Evolutionary conservation across 2,888 invertebrate genomes (phyloP).

Genomic region (Drosophila melanocephala): DNA sequence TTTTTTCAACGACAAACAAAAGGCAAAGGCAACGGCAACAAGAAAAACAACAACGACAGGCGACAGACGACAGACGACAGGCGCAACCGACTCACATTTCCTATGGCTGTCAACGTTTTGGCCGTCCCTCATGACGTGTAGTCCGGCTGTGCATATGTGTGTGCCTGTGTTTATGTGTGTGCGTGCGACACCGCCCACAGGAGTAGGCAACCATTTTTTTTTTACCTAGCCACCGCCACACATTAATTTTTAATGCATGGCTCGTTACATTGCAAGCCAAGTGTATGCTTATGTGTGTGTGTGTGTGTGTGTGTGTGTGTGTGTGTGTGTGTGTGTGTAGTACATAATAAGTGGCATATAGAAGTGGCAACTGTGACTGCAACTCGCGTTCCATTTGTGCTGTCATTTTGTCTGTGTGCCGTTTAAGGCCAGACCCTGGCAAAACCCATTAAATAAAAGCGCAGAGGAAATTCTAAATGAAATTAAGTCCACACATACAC

Average conservation of each 20-base stretch:
- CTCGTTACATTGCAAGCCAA: constrained; percentile 33
- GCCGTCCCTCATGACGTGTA: constrained; percentile 6
- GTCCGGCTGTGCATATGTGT: constrained; percentile 1
- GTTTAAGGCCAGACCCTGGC: constrained; percentile 17
- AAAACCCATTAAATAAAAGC: constrained; percentile 17
- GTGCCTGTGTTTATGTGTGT: background rate
- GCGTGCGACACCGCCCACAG: constrained; percentile 34
- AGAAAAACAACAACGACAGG: constrained; percentile 3
- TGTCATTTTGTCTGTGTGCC: constrained; percentile 47
- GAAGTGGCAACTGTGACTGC: constrained; percentile 60
- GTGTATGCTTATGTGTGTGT: constrained; percentile 4
- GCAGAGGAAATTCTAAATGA: constrained; percentile 40
- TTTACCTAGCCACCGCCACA: constrained; percentile 27
- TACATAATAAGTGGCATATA: constrained; percentile 50
- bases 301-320: constrained; percentile 17
- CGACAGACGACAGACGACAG: constrained; percentile 23
- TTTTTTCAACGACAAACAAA: constrained; percentile 74
- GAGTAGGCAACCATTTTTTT: constrained; percentile 54
- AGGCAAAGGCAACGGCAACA: constrained; percentile 53
- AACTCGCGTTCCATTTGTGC: constrained; percentile 46
- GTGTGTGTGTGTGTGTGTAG: constrained; percentile 36
- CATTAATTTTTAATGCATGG: constrained; percentile 56
- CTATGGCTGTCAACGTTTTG: constrained; percentile 50
- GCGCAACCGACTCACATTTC: constrained; percentile 52
- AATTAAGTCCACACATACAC: constrained; percentile 33